phyloP scores from a whole-genome alignment of 2,113 vertebrate species.

The Nibea coibor region DNA sequence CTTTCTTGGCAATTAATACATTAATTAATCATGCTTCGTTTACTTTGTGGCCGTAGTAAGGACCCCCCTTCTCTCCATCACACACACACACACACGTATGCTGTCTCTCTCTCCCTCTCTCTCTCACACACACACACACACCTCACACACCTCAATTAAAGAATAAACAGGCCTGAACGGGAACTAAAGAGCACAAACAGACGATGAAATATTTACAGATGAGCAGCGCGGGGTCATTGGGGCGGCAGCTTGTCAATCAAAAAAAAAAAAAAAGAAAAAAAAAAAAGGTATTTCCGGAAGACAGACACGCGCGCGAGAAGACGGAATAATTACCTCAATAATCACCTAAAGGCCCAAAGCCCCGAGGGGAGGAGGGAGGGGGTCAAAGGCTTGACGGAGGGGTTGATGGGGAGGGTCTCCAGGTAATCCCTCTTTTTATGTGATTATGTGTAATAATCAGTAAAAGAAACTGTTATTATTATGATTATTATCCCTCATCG shows the following conservation, averaged over 20 bases:
- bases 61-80: neutral
- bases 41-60: constrained; percentile 79
- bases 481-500: neutral
- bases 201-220: constrained; percentile 79
- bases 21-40: constrained; percentile 84
- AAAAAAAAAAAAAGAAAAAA: constrained; percentile 14
- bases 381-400: neutral
- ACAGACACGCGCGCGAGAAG: neutral
- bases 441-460: neutral
- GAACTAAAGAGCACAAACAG: constrained; percentile 60
- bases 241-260: constrained; percentile 66
- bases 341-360: constrained; percentile 20
- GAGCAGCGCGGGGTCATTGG: constrained; percentile 55
- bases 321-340: constrained; percentile 36
- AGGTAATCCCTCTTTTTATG: constrained; percentile 16
- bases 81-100: constrained; percentile 8
- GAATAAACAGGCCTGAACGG: constrained; percentile 69
- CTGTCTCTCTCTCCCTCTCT: neutral
- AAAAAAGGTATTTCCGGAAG: constrained; percentile 19
- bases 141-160: constrained; percentile 60
- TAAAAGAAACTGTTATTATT: no score
- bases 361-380: neutral
- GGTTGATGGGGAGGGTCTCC: neutral
- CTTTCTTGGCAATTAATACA: constrained; percentile 75
- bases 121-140: neutral